These are phyloP conservation scores for Ptychoptera albimana DNA, from an alignment of 2,888 invertebrate species.

Conservation along the genomic window DNA sequence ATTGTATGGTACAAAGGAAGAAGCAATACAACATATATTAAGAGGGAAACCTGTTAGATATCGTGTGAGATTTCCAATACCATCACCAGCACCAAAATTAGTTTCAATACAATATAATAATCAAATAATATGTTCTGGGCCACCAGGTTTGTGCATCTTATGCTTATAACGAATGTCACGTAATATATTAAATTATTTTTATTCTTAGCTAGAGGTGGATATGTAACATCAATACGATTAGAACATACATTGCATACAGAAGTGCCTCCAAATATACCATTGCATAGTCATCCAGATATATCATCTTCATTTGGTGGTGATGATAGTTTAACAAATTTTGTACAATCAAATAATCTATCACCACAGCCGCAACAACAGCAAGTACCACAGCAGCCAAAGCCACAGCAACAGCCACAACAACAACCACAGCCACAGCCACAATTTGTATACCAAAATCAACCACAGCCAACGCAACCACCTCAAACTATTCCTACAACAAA, in stretches of 20 bases:
- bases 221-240: constrained; percentile 25
- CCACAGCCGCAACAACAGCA: background rate
- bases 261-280: background rate
- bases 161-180: too few relatives aligned
- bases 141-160: constrained; percentile 28
- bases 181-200: too few relatives aligned
- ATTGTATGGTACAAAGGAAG: background rate
- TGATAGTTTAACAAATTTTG: too few relatives aligned
- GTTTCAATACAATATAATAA: constrained; percentile 41
- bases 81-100: constrained; percentile 37
- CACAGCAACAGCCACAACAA: background rate
- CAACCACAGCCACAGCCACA: background rate
- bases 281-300: too few relatives aligned
- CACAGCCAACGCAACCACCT: background rate
- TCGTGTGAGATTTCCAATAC: constrained; percentile 42
- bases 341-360: background rate
- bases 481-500: background rate
- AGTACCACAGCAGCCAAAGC: constrained; percentile 1
- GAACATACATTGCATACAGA: constrained; percentile 19
- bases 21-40: constrained; percentile 18
- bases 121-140: constrained; percentile 38
- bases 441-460: background rate
- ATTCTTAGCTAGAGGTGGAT: constrained; percentile 20
- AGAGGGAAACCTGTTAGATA: constrained; percentile 32
- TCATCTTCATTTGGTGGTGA: too few relatives aligned